phyloP scores from a whole-genome alignment of 2,888 invertebrate species.

The Drosophila stalkeri region DNA sequence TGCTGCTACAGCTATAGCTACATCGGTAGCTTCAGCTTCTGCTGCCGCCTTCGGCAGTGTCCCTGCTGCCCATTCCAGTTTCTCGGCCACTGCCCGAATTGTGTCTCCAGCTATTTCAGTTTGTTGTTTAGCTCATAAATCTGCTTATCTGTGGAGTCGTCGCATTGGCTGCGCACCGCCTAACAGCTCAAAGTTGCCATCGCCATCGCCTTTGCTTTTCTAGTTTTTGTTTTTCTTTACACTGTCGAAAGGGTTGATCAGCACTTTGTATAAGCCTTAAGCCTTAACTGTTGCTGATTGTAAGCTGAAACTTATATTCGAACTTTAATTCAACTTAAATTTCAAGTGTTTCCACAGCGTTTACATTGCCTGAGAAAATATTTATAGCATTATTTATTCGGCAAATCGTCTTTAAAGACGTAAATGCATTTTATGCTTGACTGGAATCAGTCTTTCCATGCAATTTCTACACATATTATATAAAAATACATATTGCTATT shows the following conservation, averaged over 20 bases:
- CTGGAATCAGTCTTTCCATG: too few relatives aligned
- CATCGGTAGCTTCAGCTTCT: constrained; percentile 14
- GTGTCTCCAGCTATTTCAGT: constrained; percentile 75
- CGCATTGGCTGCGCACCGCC: constrained; percentile 60
- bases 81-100: constrained; percentile 41
- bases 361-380: neutral
- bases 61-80: constrained; percentile 24
- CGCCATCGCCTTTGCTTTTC: constrained; percentile 11
- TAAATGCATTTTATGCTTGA: neutral
- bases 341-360: neutral
- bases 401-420: neutral
- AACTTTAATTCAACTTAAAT: neutral
- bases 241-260: constrained; percentile 25
- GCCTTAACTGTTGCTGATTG: neutral
- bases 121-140: constrained; percentile 81
- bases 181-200: constrained; percentile 52
- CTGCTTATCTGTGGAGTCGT: constrained; percentile 74
- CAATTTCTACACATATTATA: too few relatives aligned
- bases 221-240: constrained; percentile 27
- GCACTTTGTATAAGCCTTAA: neutral
- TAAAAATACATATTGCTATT: too few relatives aligned
- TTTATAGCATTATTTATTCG: neutral
- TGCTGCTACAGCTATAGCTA: constrained; percentile 20
- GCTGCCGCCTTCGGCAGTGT: constrained; percentile 33
- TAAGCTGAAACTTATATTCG: neutral